A percentile compares a stretch with the other conserved stretches of the same genome.
phyloP scores from a whole-genome alignment of 2,113 vertebrate species.

The Hassar affinis region DNA sequence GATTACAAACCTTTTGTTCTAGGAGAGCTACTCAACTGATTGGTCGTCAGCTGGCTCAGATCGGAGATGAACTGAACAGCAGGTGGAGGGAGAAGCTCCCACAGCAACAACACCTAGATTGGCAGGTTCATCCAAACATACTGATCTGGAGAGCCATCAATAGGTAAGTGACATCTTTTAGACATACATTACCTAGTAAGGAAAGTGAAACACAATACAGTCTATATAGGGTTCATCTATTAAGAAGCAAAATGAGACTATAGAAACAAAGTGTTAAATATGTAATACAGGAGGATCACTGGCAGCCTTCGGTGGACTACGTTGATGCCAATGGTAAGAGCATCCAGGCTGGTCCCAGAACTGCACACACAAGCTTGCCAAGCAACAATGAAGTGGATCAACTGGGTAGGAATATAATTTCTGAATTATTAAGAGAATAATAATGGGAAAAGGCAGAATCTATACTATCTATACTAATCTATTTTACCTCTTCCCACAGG shows the following conservation, averaged over 20 bases:
- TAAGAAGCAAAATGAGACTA: not conserved
- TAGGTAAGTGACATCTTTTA: constrained; percentile 46
- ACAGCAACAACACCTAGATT: constrained; percentile 43
- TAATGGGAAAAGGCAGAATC: too few species aligned
- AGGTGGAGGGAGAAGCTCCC: constrained; percentile 54
- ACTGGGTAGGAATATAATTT: constrained; percentile 58
- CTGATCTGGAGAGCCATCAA: constrained; percentile 59
- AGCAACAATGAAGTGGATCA: constrained; percentile 55
- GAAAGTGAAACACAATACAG: not conserved
- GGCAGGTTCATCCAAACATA: constrained; percentile 55
- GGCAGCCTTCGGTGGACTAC: constrained; percentile 54
- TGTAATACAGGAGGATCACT: constrained; percentile 56
- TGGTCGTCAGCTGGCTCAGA: constrained; percentile 80
- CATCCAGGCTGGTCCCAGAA: constrained; percentile 57
- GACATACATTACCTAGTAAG: not conserved
- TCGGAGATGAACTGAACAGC: constrained; percentile 80
- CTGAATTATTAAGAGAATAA: not conserved
- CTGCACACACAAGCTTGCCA: constrained; percentile 45
- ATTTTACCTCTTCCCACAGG: constrained; percentile 53
- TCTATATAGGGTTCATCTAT: not conserved
- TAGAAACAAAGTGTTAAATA: not conserved
- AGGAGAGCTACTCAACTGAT: constrained; percentile 66
- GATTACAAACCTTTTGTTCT: constrained; percentile 1
- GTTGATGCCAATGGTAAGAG: constrained; percentile 54
- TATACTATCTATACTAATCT: not conserved